These are phyloP conservation scores for Drosophila meridionalis DNA, from an alignment of 2,888 invertebrate species.

Conservation along the genomic window DNA sequence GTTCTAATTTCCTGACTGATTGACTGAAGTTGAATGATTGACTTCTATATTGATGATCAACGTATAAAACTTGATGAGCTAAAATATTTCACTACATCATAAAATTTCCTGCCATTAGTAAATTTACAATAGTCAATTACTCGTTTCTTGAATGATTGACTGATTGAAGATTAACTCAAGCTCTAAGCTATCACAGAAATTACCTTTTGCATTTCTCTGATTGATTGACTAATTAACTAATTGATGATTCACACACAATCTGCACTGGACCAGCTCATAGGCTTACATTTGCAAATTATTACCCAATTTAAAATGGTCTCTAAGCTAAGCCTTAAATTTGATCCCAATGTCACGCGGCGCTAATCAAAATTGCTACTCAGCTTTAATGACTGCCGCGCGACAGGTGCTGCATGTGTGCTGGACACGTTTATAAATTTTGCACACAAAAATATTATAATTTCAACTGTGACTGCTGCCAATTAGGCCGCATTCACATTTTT, in stretches of 20 bases:
- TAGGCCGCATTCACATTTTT: slow-evolving; percentile 56
- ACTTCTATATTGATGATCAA: background rate
- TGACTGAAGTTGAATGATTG: too few relatives aligned
- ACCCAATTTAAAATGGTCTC: background rate
- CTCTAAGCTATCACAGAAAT: background rate
- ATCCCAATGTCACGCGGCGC: slow-evolving; percentile 11
- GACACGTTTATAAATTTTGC: slow-evolving; percentile 20
- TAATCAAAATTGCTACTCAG: slow-evolving; percentile 17
- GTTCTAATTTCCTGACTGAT: too few relatives aligned
- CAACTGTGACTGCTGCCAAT: slow-evolving; percentile 64
- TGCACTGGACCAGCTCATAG: background rate
- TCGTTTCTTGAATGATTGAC: background rate
- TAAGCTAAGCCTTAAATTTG: background rate
- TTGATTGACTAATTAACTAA: background rate
- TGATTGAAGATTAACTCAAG: background rate
- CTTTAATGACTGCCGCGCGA: slow-evolving; percentile 10
- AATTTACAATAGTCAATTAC: too few relatives aligned
- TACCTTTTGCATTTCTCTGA: background rate
- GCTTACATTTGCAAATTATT: background rate
- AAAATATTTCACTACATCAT: too few relatives aligned
- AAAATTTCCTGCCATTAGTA: too few relatives aligned
- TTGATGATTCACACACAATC: background rate
- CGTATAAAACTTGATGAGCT: too few relatives aligned
- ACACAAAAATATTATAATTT: slow-evolving; percentile 45
- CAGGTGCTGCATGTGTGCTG: background rate